phyloP scores from a whole-genome alignment of 2,888 invertebrate species.

The Erannis defoliaria region DNA sequence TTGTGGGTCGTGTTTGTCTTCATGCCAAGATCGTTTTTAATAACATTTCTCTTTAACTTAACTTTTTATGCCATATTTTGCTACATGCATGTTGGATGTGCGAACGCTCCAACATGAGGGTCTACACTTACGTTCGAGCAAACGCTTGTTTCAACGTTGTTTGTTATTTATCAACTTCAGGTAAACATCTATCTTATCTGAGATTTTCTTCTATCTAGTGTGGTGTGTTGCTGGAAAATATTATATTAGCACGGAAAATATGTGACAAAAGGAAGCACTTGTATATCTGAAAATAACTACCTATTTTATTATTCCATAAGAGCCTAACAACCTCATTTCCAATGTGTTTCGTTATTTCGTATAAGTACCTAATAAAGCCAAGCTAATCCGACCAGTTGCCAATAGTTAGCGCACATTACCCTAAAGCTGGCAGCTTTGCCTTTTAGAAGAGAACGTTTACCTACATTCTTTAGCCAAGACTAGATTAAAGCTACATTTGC shows the following conservation, averaged over 20 bases:
- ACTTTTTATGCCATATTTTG: neutral
- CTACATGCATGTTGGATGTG: neutral
- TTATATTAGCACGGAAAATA: neutral
- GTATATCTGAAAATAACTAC: neutral
- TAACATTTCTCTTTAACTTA: neutral
- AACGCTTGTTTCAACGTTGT: constrained; percentile 19
- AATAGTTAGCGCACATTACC: constrained; percentile 16
- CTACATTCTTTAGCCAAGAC: constrained; percentile 20
- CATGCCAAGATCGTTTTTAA: neutral
- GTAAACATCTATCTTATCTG: constrained; percentile 39
- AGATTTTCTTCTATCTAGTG: constrained; percentile 5
- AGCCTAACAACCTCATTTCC: neutral
- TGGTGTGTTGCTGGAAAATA: neutral
- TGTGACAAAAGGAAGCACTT: neutral
- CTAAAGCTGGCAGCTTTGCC: constrained; percentile 23
- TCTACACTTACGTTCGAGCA: constrained; percentile 16
- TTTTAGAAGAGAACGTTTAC: constrained; percentile 18
- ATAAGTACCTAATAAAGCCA: constrained; percentile 15
- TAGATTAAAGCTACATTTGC: constrained; percentile 2
- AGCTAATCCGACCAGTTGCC: constrained; percentile 28
- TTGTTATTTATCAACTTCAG: constrained; percentile 39
- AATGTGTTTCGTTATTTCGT: constrained; percentile 3
- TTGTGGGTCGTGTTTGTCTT: neutral
- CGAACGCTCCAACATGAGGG: neutral
- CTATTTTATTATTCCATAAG: neutral